Evolutionary conservation across 2,113 vertebrate species (phyloP).

Genomic region (Eurypyga helias): DNA sequence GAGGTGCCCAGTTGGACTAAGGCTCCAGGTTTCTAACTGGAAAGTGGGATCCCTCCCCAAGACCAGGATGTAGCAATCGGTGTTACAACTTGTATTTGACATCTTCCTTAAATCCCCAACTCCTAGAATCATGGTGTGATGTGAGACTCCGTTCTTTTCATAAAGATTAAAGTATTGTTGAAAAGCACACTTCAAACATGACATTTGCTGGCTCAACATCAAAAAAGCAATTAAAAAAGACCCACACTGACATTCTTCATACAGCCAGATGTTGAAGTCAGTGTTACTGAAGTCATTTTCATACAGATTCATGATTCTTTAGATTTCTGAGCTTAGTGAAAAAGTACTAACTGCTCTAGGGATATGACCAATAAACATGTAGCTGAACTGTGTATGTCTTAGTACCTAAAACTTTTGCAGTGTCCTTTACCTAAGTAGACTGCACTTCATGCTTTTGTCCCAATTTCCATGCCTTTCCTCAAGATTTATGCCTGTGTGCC

Average conservation of each 20-base stretch:
- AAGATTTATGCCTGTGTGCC: background rate
- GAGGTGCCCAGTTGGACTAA: background rate
- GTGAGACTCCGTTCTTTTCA: background rate
- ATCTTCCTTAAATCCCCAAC: background rate
- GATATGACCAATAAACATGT: background rate
- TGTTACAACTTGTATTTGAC: background rate
- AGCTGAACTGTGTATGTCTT: background rate
- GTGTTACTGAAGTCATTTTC: background rate
- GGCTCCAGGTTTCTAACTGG: background rate
- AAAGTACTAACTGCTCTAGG: background rate
- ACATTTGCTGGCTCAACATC: background rate
- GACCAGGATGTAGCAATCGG: background rate
- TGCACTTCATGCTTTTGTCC: background rate
- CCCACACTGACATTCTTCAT: background rate
- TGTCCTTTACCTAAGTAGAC: background rate
- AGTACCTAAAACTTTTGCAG: background rate
- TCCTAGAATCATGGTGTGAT: background rate
- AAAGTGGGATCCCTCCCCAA: background rate
- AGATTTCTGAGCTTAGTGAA: background rate
- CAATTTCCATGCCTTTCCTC: background rate
- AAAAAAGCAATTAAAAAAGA: background rate
- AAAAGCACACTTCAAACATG: background rate
- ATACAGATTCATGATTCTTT: background rate
- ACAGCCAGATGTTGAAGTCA: background rate
- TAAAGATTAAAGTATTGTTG: background rate